Evolutionary conservation across 1,140 invertebrate species (phyloP).

Genomic region (Drosophila malerkotliana): DNA sequence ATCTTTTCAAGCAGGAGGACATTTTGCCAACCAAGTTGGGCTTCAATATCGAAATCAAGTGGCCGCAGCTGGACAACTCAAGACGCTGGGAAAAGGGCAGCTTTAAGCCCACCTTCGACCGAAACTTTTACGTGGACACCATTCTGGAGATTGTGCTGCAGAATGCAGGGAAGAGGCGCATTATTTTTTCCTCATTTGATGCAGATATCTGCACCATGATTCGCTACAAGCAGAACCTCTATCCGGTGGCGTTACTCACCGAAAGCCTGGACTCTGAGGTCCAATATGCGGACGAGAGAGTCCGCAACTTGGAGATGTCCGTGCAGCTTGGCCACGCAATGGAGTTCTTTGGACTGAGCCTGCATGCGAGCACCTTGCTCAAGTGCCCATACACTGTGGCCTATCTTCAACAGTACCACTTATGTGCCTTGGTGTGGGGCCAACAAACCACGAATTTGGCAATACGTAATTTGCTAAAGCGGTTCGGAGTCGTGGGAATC

Average conservation of each 20-base stretch:
- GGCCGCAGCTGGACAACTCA: slow-evolving; percentile 91
- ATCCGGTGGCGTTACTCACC: slow-evolving; percentile 95
- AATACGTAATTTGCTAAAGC: slow-evolving; percentile 10
- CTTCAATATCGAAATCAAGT: slow-evolving; percentile 98
- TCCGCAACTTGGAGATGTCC: slow-evolving; percentile 90
- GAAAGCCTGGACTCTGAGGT: slow-evolving; percentile 90
- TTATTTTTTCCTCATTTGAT: slow-evolving; percentile 97
- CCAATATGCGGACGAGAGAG: slow-evolving; percentile 92
- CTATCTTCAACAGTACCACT: slow-evolving; percentile 26
- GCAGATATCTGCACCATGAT: slow-evolving; percentile 96
- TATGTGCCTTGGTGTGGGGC: slow-evolving; percentile 37
- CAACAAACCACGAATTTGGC: neutral
- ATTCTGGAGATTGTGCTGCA: slow-evolving; percentile 90
- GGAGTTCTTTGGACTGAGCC: slow-evolving; percentile 93
- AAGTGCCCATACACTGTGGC: slow-evolving; percentile 87
- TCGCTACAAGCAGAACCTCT: slow-evolving; percentile 95
- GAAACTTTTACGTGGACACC: slow-evolving; percentile 94
- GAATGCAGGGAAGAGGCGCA: slow-evolving; percentile 89
- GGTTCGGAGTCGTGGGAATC: slow-evolving; percentile 40
- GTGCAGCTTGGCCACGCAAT: slow-evolving; percentile 90
- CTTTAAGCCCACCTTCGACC: slow-evolving; percentile 88
- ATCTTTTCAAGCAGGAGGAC: slow-evolving; percentile 88
- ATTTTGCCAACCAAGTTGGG: slow-evolving; percentile 89
- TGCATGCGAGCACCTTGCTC: slow-evolving; percentile 94
- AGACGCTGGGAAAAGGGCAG: slow-evolving; percentile 91